These are phyloP conservation scores for Halisarca cf. caerulea DNA, from an alignment of 37 sponge, comb jelly and placozoan species.

Conservation along the genomic window DNA sequence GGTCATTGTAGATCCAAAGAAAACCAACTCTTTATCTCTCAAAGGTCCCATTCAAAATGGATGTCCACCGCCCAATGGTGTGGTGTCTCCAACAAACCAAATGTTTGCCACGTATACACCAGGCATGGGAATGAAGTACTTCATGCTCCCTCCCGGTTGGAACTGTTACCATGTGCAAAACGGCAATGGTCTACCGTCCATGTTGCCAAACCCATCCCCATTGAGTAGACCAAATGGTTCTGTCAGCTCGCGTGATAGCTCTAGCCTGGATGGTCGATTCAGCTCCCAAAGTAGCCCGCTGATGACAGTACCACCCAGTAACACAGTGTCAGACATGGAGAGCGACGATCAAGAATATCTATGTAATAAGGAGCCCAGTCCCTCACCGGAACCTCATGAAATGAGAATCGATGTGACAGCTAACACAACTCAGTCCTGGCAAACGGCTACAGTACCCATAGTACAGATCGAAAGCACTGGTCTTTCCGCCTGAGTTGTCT, in stretches of 20 bases:
- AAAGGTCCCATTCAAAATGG: no score
- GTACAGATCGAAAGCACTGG: constrained; percentile 7
- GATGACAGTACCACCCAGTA: no score
- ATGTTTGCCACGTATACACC: constrained; percentile 13
- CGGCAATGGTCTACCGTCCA: not conserved
- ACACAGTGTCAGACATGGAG: not conserved
- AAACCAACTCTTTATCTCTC: not conserved
- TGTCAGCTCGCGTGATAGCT: not conserved
- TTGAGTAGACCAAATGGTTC: not conserved
- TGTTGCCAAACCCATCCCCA: not conserved
- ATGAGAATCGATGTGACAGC: not conserved
- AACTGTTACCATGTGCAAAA: constrained; percentile 14
- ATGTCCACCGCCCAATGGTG: not conserved
- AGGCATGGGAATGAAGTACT: constrained; percentile 4
- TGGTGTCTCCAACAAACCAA: not conserved
- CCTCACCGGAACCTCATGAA: not conserved
- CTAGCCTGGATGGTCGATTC: not conserved
- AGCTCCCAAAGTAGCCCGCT: no score
- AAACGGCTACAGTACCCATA: not conserved
- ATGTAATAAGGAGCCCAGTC: not conserved
- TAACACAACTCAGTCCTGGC: not conserved
- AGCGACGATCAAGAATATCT: not conserved
- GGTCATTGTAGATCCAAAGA: constrained; percentile 22
- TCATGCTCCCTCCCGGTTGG: constrained; percentile 18
- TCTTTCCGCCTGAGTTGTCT: no score